Evolutionary conservation across 2,113 vertebrate genomes (phyloP).

Genomic region (Pantherophis guttatus): DNA sequence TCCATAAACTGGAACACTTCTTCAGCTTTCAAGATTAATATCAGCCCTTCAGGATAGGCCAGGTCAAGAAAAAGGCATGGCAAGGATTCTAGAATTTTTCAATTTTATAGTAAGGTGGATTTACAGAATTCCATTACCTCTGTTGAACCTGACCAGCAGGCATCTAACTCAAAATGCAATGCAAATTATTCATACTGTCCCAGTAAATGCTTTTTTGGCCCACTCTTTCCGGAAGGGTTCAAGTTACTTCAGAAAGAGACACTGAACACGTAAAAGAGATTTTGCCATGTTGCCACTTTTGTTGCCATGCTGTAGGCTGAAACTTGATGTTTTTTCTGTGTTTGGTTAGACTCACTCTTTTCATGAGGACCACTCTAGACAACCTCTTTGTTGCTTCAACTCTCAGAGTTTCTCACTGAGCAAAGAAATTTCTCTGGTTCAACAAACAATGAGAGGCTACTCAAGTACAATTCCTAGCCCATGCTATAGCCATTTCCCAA

Average conservation of each 20-base stretch:
- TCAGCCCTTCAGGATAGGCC: not conserved
- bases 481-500: not conserved
- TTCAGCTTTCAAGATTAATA: not conserved
- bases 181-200: not conserved
- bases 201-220: not conserved
- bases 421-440: not conserved
- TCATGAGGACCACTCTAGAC: not conserved
- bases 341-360: not conserved
- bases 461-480: not conserved
- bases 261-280: not conserved
- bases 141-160: not conserved
- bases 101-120: not conserved
- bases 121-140: not conserved
- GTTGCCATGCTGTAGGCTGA: not conserved
- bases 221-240: not conserved
- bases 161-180: not conserved
- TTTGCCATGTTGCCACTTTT: not conserved
- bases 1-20: not conserved
- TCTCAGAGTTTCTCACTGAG: not conserved
- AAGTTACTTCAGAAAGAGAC: not conserved
- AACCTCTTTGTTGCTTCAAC: not conserved
- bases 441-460: not conserved
- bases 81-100: not conserved
- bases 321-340: not conserved
- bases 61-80: not conserved